Base-by-base conservation (phyloP, 2,888 invertebrate genomes). In the Nineta flava region DNA sequence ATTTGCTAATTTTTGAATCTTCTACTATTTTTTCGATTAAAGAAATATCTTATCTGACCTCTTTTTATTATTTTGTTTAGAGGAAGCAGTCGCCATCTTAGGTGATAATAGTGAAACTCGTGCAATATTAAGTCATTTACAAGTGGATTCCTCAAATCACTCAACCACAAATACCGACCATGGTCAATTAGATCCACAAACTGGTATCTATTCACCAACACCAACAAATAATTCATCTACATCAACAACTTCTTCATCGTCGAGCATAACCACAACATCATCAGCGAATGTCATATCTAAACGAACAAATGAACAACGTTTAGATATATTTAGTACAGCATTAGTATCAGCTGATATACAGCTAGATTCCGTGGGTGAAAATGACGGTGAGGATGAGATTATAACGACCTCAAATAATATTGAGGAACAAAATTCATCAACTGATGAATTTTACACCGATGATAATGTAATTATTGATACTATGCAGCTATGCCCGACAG, bases 311-410 rank as follows among this genome's bases (percentile, higher is more conserved):
- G 67, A 68, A 57, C 69, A 70, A 56, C 62, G 70, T 3, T 65
- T 68, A 15, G 74, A 76, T 58, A 66, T 75, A 31, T 75, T 74
- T 59, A 73, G 71, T 54, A 71, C 73, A 17, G 72, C 72, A 40
- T 68, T 76, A 51, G 69, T 69, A 43, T 65, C 72, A 40, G 64
- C 73, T 1, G 73, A 73, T 46, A 73, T 75, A 46, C 71, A 72
- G 57, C 61, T 75, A 54, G 38, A 38, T 15, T 3, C 15, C 3
- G 38, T n/a, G 2, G 15, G n/a, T 13, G 38, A 9, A 12, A 9
- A 38, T n/a, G 12, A 12, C 9, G 38, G 3, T 13, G n/a, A 12
- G n/a, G 38, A 38, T 15, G 38, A 5, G 15, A n/a, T 13, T 5
- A 15, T 13, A 7, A 38, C 35, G 3, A 35, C 38, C 4, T 13